phyloP scores from a whole-genome alignment of 1,140 invertebrate species.

The Drosophila pachea region DNA sequence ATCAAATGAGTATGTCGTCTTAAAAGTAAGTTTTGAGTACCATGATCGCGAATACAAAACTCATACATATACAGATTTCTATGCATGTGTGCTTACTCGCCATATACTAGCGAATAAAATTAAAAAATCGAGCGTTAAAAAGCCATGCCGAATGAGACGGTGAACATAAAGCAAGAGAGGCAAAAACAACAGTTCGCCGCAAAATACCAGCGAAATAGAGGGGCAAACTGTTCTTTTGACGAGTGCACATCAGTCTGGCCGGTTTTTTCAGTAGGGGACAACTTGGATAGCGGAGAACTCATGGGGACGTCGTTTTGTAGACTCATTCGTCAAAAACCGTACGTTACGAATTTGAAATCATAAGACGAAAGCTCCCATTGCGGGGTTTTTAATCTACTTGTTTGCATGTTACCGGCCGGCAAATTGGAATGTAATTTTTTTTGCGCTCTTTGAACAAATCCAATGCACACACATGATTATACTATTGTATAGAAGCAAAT shows the following conservation, averaged over 20 bases:
- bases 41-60: conserved; percentile 60
- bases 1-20: conserved; percentile 33
- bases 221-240: conserved; percentile 31
- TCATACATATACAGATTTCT: background rate
- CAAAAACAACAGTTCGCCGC: conserved; percentile 12
- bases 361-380: conserved; percentile 36
- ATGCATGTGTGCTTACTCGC: conserved; percentile 14
- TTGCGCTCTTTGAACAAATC: conserved; percentile 50
- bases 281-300: conserved; percentile 23
- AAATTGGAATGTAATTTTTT: conserved; percentile 25
- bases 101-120: conserved; percentile 48
- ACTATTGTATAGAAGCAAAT: conserved; percentile 20
- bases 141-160: conserved; percentile 30
- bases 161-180: conserved; percentile 14
- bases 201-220: conserved; percentile 11
- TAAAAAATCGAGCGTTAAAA: conserved; percentile 63
- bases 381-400: conserved; percentile 9
- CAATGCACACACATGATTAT: conserved; percentile 8
- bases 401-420: conserved; percentile 57
- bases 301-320: conserved; percentile 42
- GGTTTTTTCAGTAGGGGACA: conserved; percentile 43
- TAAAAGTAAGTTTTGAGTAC: conserved; percentile 52
- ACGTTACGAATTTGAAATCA: conserved; percentile 65
- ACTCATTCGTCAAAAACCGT: conserved; percentile 39
- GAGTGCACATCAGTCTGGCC: conserved; percentile 22